Conservation (phyloP, 2,113 vertebrate genomes). For the Cyprinus carpio region DNA sequence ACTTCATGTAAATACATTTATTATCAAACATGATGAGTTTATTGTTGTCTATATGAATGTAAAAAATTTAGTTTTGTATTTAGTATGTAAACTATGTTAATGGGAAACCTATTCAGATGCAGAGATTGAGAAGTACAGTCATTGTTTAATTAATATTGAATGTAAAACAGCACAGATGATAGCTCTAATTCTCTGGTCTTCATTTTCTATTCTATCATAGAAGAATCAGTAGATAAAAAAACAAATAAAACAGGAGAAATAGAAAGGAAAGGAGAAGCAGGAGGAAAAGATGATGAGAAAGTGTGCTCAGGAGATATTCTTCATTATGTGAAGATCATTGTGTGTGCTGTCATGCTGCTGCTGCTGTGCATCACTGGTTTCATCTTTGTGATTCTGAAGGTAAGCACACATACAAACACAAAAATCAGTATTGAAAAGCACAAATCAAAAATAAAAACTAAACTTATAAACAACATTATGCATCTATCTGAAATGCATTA, state of each 20-base stretch:
- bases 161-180: too few relatives aligned
- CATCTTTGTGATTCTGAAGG: too few relatives aligned
- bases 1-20: too few relatives aligned
- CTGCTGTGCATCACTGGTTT: too few relatives aligned
- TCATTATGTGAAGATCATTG: not conserved
- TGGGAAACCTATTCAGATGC: not conserved
- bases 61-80: not conserved
- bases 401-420: not conserved
- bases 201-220: not conserved
- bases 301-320: rapidly evolving
- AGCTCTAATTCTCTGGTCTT: not conserved
- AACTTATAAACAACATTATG: not conserved
- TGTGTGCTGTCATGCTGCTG: too few relatives aligned
- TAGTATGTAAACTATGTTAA: not conserved
- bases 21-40: not conserved
- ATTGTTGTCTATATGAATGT: not conserved
- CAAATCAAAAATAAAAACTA: not conserved
- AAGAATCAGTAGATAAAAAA: too few relatives aligned
- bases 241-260: too few relatives aligned
- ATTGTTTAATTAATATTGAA: not conserved
- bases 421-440: too few relatives aligned
- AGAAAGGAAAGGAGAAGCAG: too few relatives aligned
- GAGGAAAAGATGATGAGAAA: not conserved
- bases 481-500: not conserved
- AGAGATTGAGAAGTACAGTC: not conserved